A percentile compares a stretch with the other conserved stretches of the same genome.
These are phyloP conservation scores for Oncorhynchus tshawytscha DNA, from an alignment of 2,113 vertebrate genomes.

Conservation along the genomic window DNA sequence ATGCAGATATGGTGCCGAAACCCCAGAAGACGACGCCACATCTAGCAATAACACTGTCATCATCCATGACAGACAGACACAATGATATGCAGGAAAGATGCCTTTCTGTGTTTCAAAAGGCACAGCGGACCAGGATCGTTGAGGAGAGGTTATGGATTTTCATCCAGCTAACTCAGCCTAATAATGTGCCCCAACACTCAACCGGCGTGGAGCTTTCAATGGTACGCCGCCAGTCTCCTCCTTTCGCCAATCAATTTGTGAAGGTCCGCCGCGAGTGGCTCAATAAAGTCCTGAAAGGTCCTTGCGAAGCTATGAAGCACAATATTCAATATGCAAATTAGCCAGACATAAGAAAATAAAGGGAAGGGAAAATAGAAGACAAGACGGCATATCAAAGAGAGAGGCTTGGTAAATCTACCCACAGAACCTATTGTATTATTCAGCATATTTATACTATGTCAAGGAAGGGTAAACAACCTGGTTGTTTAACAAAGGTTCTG, in stretches of 20 bases:
- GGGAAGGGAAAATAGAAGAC: not conserved
- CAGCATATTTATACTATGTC: conserved; percentile 19
- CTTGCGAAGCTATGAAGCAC: not conserved
- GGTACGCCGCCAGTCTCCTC: conserved; percentile 5
- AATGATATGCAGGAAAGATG: conserved; percentile 18
- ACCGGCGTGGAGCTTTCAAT: conserved; percentile 25
- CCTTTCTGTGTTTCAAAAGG: conserved; percentile 9
- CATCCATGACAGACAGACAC: not conserved
- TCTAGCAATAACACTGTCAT: not conserved
- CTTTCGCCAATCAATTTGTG: conserved; percentile 34
- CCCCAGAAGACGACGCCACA: not conserved
- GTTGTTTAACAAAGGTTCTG: conserved; percentile 40
- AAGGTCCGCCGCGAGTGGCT: conserved; percentile 51
- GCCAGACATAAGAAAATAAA: not conserved
- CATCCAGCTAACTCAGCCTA: conserved; percentile 21
- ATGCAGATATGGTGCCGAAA: not conserved
- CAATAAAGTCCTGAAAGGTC: conserved; percentile 22
- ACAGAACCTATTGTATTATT: conserved; percentile 11
- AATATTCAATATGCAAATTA: conserved; percentile 2
- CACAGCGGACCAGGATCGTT: conserved; percentile 31
- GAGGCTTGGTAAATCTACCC: conserved; percentile 28
- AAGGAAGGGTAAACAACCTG: conserved; percentile 52
- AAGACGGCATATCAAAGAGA: conserved; percentile 13
- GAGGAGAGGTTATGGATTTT: conserved; percentile 25
- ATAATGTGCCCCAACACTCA: conserved; percentile 25